These are phyloP conservation scores for Ceratina japonica DNA, from an alignment of 1,140 invertebrate genomes.

Conservation along the genomic window DNA sequence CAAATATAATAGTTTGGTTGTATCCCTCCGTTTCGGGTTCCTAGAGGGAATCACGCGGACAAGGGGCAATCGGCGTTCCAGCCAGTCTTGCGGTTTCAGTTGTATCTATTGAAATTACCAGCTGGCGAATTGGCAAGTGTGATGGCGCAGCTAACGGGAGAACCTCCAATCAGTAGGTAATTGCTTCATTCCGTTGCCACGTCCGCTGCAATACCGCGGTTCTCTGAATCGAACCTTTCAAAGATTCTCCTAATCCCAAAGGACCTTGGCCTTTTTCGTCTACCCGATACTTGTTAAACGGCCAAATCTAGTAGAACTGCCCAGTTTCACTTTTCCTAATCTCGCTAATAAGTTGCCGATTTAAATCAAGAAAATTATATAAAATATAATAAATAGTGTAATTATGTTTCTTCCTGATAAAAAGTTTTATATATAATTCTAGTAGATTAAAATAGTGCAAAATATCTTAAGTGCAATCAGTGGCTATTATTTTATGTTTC, in stretches of 20 bases:
- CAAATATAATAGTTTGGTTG: slow-evolving; percentile 37
- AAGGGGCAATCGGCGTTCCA: slow-evolving; percentile 65
- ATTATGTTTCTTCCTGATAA: too few species aligned
- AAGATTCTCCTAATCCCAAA: slow-evolving; percentile 7
- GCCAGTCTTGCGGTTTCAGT: slow-evolving; percentile 63
- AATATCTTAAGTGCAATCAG: too few species aligned
- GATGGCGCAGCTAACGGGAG: slow-evolving; percentile 73
- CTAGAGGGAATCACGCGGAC: slow-evolving; percentile 58
- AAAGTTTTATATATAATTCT: too few species aligned
- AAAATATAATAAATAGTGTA: too few species aligned
- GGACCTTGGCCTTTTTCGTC: neutral
- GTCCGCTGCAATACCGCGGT: slow-evolving; percentile 57
- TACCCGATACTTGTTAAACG: too few species aligned
- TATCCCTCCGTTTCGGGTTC: slow-evolving; percentile 20
- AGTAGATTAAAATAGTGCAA: too few species aligned
- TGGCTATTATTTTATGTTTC: neutral
- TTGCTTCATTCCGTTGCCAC: slow-evolving; percentile 70
- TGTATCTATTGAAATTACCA: slow-evolving; percentile 70
- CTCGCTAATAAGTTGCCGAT: neutral
- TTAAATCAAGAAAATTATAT: too few species aligned
- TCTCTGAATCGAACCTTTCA: slow-evolving; percentile 37
- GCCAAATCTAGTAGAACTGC: neutral
- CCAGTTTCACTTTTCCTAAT: neutral
- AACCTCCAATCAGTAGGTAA: slow-evolving; percentile 69
- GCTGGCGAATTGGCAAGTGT: slow-evolving; percentile 73